Evolutionary conservation across 2,113 vertebrate species (phyloP).

Genomic region (Lynx canadensis): DNA sequence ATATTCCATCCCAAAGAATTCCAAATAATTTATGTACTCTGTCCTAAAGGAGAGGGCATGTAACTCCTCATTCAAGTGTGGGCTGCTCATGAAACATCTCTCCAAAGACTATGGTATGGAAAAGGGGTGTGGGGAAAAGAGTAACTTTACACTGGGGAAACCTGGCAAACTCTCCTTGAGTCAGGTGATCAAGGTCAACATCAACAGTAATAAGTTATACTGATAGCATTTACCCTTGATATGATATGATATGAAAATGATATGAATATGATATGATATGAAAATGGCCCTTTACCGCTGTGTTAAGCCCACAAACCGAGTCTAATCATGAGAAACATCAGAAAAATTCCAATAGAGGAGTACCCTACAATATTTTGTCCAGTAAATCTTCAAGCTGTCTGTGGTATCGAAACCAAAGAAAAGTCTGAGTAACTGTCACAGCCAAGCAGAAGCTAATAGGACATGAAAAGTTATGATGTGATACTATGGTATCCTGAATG

Average conservation of each 20-base stretch:
- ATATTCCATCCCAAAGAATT: background rate
- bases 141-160: background rate
- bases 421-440: background rate
- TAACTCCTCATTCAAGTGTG: background rate
- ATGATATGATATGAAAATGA: background rate
- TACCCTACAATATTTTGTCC: background rate
- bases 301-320: background rate
- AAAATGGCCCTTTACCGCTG: background rate
- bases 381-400: background rate
- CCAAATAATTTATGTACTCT: background rate
- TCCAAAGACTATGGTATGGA: background rate
- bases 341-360: background rate
- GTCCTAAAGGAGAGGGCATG: background rate
- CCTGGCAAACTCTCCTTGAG: background rate
- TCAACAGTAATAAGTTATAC: background rate
- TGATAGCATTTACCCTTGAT: background rate
- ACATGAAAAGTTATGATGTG: background rate
- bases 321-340: background rate
- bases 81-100: background rate
- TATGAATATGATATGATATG: background rate
- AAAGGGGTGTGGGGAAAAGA: background rate
- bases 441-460: background rate
- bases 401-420: background rate
- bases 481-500: background rate
- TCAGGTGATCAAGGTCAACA: background rate